Evolutionary conservation across 2,113 vertebrate genomes (phyloP), one percentile per base, ranked within the genome.

Genomic region (Rhodinocichla rosea): DNA sequence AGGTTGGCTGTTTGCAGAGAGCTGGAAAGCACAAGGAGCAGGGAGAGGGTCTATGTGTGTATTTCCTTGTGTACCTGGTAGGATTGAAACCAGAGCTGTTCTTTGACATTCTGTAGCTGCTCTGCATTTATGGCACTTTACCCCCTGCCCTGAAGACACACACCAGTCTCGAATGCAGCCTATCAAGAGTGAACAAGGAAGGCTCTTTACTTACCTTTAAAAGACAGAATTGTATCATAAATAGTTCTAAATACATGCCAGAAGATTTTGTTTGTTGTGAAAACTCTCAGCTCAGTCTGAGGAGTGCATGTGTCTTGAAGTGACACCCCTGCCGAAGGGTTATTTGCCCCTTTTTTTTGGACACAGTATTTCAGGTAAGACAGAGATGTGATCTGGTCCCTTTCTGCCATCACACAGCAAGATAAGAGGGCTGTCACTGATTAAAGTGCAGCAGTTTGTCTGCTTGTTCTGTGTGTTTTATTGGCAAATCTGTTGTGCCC

Each of bases 351-450:
- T 63, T 89, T 49, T 47, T 33, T 86, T 63, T 83, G 73, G 60
- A 83, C 52, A 4, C 32, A 27, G 35, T 37, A 18, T 87, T 89
- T 88, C 53, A 39, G 44, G 40, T 74, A 44, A 39, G 68, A 10
- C 4, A n/a, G 47, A 67, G 44, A 20, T 63, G 71, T 22, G 82
- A 52, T 81, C 44, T 70, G 52, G 30, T 45, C 39, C 33, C 11
- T 67, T 88, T 80, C 44, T 55, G 56, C 39, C 42, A 50, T 57
- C 50, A 50, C 14, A 21, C 18, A n/a, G 55, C 40, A 32, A 74
- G 79, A 77, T 71, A 74, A 92, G 89, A 90, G 71, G 47, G 32
- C 44, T 83, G 79, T 90, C 87, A 49, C 50, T 71, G 75, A 45
- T 65, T 37, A 57, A 71, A 88, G 60, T 10, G 15, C 71, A 56